These are phyloP conservation scores for Gymnobelideus leadbeateri DNA, from an alignment of 2,113 vertebrate genomes.

Conservation along the genomic window DNA sequence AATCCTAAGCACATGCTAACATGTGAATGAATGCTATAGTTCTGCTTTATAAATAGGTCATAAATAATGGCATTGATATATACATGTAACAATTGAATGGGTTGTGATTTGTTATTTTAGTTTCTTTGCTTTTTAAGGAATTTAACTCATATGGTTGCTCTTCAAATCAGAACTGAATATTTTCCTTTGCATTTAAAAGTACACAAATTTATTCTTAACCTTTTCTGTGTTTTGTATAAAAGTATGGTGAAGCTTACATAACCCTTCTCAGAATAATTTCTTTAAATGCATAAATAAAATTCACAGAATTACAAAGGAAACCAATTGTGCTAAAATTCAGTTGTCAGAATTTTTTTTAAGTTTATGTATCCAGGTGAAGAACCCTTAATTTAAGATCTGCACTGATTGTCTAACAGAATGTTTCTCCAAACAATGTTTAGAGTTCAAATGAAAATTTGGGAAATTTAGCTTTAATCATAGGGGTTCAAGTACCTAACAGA, in stretches of 20 bases:
- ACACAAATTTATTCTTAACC: background rate
- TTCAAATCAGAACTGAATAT: background rate
- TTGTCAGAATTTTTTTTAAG: background rate
- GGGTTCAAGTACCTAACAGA: background rate
- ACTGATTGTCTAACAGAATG: background rate
- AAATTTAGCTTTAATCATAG: background rate
- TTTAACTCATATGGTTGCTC: background rate
- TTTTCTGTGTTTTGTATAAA: background rate
- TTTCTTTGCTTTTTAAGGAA: background rate
- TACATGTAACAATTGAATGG: background rate
- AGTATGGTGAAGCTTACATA: background rate
- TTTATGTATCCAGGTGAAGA: background rate
- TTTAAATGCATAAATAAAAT: background rate
- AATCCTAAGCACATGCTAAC: background rate
- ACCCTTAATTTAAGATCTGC: background rate
- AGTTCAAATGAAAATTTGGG: background rate
- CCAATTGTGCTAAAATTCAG: background rate
- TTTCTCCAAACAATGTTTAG: background rate
- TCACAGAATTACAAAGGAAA: background rate
- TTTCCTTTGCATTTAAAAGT: background rate
- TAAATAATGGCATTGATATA: background rate
- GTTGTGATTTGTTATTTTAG: background rate
- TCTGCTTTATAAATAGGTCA: background rate
- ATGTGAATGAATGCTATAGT: background rate
- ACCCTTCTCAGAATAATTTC: background rate